Base-by-base conservation (phyloP, 2,888 invertebrate genomes). In the Drosophila kanekoi region DNA sequence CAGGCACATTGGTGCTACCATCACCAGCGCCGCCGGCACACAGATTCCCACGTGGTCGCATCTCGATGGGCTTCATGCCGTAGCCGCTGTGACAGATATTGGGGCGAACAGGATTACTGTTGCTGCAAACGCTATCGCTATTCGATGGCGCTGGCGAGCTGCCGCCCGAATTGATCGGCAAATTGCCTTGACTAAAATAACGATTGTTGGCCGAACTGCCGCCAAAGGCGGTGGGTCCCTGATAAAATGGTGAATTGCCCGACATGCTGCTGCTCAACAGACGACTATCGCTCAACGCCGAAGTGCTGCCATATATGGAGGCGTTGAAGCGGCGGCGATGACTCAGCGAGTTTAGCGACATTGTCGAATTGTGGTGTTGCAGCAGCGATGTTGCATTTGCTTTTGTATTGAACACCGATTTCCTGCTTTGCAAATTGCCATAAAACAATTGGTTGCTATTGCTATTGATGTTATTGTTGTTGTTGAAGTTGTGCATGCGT, bases 221-320 rank as follows among this genome's bases (percentile, higher is more conserved):
- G 2, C 96, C 96, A 90, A 96, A 97, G 73, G 94, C 95, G 1
- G 96, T 96, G 69, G 94, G 94, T 23, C 96, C 96, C 72, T 94
- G 93, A 89, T 97, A 96, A 91, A 96, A 97, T 13, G 96, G 96
- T 2, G 49, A 81, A n/a, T 57, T 37, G 1, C 51, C 38, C 1
- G 45, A 11, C 49, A 60, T 6, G 23, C 64, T 78, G 64, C 72
- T 70, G 37, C 66, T 87, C 6, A 87, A 37, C 35, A 92, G 69
- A 0, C 92, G 90, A 61, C 92, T 92, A 62, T 93, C 93, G 63
- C 92, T 92, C 9, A 93, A 53, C 0, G 93, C 92, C 28, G 92
- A 92, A 32, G 91, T 91, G 67, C 92, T 93, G 35, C 92, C 92
- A 77, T 92, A 93, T 3, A 92, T 90, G 1, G 91, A 91, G 9